Evolutionary conservation across 2,888 invertebrate species (phyloP).

Genomic region (Heliconius hortense): DNA sequence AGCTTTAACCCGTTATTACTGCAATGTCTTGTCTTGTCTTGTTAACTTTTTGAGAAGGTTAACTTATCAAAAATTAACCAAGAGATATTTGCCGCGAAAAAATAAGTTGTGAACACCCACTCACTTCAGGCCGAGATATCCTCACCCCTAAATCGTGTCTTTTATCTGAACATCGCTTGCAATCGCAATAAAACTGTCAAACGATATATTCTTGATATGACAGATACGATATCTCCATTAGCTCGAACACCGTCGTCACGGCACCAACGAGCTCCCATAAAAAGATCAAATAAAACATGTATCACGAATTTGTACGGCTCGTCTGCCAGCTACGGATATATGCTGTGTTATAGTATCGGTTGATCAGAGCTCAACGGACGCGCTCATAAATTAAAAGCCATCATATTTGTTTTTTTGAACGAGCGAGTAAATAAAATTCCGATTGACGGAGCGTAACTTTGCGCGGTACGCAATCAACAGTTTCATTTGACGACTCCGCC

Average conservation of each 20-base stretch:
- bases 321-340: conserved; percentile 45
- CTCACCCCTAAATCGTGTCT: conserved; percentile 53
- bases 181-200: conserved; percentile 77
- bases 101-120: conserved; percentile 41
- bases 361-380: conserved; percentile 56
- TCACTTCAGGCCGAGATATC: conserved; percentile 44
- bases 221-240: conserved; percentile 77
- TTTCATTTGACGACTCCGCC: conserved; percentile 73
- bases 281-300: conserved; percentile 59
- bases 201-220: conserved; percentile 70
- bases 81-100: conserved; percentile 20
- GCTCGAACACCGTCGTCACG: conserved; percentile 66
- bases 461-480: conserved; percentile 74
- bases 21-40: no score
- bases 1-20: background rate
- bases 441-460: conserved; percentile 72
- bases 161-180: conserved; percentile 65
- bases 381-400: conserved; percentile 76
- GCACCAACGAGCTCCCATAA: conserved; percentile 59
- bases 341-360: conserved; percentile 53
- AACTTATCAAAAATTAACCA: conserved; percentile 4
- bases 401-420: conserved; percentile 77
- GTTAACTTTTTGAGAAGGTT: no score
- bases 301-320: conserved; percentile 62
- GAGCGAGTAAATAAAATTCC: conserved; percentile 75